Percentiles rank a stretch among this genome's conserved stretches.
Conservation (phyloP, 2,113 vertebrate species). For the Pitta sordida region DNA sequence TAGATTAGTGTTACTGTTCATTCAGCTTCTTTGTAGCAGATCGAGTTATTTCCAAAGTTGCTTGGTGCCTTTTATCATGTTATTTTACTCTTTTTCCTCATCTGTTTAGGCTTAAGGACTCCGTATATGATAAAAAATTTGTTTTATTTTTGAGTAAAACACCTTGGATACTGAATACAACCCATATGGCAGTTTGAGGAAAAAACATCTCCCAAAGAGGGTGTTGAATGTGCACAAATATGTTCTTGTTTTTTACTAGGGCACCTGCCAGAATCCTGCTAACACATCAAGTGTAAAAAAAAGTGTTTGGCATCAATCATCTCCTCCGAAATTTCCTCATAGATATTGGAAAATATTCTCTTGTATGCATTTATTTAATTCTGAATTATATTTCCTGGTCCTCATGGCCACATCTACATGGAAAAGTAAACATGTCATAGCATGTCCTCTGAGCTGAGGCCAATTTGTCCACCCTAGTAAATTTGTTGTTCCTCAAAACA, state of each 20-base stretch:
- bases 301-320: slow-evolving; percentile 39
- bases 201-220: slow-evolving; percentile 60
- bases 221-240: slow-evolving; percentile 61
- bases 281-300: slow-evolving; percentile 54
- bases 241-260: slow-evolving; percentile 51
- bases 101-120: slow-evolving; percentile 44
- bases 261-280: slow-evolving; percentile 58
- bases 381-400: slow-evolving; percentile 6
- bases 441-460: not conserved
- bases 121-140: slow-evolving; percentile 46
- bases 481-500: not conserved
- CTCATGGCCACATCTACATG: not conserved
- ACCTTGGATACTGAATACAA: slow-evolving; percentile 55
- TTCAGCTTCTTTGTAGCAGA: not conserved
- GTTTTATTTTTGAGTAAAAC: slow-evolving; percentile 56
- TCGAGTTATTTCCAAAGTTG: slow-evolving; percentile 18
- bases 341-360: slow-evolving; percentile 49
- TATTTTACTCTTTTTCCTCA: slow-evolving; percentile 24
- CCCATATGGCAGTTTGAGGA: slow-evolving; percentile 55
- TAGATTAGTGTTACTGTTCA: not conserved
- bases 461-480: not conserved
- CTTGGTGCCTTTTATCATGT: slow-evolving; percentile 13
- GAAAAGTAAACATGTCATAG: not conserved
- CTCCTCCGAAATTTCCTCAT: slow-evolving; percentile 40
- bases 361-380: slow-evolving; percentile 42